A percentile compares a stretch with the other conserved stretches of the same genome.
phyloP scores from a whole-genome alignment of 2,113 vertebrate genomes.

The Nestor notabilis region DNA sequence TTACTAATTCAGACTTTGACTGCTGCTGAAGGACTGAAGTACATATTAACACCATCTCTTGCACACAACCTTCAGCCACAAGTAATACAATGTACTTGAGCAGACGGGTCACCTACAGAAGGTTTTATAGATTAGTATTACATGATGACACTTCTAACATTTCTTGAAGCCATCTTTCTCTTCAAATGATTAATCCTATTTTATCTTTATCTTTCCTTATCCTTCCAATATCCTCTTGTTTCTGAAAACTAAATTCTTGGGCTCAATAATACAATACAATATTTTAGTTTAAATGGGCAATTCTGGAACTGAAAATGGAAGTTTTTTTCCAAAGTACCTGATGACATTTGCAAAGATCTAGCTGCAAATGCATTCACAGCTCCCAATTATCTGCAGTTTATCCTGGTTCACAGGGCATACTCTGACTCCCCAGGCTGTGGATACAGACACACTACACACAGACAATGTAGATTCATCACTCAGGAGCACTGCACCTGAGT shows the following conservation, averaged over 20 bases:
- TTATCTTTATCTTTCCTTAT: not conserved
- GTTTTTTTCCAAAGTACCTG: not conserved
- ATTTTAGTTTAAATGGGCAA: not conserved
- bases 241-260: not conserved
- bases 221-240: not conserved
- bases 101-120: not conserved
- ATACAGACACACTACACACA: not conserved
- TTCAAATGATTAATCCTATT: not conserved
- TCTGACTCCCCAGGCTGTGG: not conserved
- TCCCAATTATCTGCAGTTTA: not conserved
- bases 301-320: not conserved
- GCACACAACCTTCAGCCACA: not conserved
- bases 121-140: not conserved
- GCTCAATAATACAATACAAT: not conserved
- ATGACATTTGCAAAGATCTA: not conserved
- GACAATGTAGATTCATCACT: not conserved
- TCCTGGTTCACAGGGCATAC: not conserved
- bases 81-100: not conserved
- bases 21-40: not conserved
- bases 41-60: not conserved
- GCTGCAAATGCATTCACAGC: not conserved
- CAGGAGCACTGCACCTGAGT: accelerated
- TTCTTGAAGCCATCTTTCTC: not conserved
- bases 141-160: not conserved
- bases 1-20: not conserved